These are phyloP conservation scores for Isoperla grammatica DNA, from an alignment of 2,888 invertebrate genomes.

Conservation along the genomic window DNA sequence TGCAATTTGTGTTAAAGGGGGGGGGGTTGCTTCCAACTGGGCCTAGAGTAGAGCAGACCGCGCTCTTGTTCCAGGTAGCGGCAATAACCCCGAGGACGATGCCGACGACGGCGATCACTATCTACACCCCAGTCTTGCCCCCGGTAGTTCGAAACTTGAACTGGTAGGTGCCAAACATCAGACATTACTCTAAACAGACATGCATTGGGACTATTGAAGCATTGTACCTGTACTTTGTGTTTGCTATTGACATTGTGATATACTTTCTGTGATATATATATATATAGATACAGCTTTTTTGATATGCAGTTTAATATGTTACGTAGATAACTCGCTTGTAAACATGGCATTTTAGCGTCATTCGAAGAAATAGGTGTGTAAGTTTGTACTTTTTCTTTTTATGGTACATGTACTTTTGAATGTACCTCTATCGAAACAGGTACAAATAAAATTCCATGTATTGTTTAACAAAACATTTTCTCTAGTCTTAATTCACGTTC, in stretches of 20 bases:
- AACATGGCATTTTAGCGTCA: not conserved
- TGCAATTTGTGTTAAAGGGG: too few species aligned
- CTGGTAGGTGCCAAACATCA: slow-evolving; percentile 51
- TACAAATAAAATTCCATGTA: too few species aligned
- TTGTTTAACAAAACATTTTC: too few species aligned
- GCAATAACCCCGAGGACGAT: slow-evolving; percentile 35
- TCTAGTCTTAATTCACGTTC: too few species aligned
- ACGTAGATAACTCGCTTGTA: not conserved
- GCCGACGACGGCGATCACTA: slow-evolving; percentile 57
- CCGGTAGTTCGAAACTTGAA: slow-evolving; percentile 55
- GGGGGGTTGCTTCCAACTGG: too few species aligned
- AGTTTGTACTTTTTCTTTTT: not conserved
- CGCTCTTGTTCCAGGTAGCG: slow-evolving; percentile 8
- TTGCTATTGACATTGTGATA: slow-evolving; percentile 1
- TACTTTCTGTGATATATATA: not conserved
- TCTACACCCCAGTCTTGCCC: slow-evolving; percentile 72
- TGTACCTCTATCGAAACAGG: too few species aligned
- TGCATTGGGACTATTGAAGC: not conserved
- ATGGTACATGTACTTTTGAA: too few species aligned
- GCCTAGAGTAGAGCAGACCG: too few species aligned
- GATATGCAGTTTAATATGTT: not conserved
- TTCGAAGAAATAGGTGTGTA: not conserved
- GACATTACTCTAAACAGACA: not conserved
- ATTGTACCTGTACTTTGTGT: not conserved
- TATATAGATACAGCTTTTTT: not conserved